Conservation (phyloP, 2,888 invertebrate species). For the Celastrina argiolus region DNA sequence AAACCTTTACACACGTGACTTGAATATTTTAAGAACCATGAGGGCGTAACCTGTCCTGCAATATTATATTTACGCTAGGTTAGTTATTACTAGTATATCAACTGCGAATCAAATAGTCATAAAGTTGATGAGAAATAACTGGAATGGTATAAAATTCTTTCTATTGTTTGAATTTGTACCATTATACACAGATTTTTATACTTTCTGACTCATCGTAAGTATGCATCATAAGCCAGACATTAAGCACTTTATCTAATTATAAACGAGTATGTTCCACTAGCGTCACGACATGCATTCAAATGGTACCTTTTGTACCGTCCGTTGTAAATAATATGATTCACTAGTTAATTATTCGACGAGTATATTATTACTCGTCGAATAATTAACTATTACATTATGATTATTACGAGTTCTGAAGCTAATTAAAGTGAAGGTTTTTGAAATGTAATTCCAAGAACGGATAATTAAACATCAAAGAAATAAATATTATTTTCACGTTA, state of each 20-base stretch:
- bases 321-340: background rate
- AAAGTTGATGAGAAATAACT: background rate
- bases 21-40: background rate
- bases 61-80: background rate
- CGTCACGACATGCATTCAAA: background rate
- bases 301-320: background rate
- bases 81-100: no score
- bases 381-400: no score
- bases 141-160: background rate
- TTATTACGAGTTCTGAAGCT: background rate
- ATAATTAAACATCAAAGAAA: background rate
- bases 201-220: constrained; percentile 4
- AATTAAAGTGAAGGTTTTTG: background rate
- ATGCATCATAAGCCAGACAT: background rate
- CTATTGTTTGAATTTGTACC: background rate
- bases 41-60: background rate
- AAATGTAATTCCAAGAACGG: no score
- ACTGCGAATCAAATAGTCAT: background rate
- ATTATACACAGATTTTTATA: background rate
- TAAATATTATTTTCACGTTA: no score
- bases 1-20: background rate
- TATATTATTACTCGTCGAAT: no score
- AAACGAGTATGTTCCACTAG: background rate
- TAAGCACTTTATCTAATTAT: background rate
- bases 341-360: background rate